phyloP scores from a whole-genome alignment of 2,888 invertebrate species.

The Lycocerus yunnanus region DNA sequence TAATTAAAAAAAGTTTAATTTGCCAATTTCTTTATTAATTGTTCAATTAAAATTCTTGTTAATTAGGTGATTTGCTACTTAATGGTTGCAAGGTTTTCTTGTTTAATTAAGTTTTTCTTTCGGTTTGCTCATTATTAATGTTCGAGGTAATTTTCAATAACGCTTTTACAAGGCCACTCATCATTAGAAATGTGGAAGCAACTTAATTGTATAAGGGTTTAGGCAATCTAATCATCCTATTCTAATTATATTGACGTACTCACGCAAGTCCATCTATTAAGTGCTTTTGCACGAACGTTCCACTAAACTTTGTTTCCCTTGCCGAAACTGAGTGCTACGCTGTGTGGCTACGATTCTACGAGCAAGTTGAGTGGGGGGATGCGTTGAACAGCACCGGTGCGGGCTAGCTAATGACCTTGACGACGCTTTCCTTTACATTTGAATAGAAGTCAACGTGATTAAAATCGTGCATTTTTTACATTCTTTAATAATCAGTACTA shows the following conservation, averaged over 20 bases:
- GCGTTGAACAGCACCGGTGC: constrained; percentile 13
- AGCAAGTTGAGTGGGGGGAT: constrained; percentile 34
- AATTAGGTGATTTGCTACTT: background rate
- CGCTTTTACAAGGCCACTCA: background rate
- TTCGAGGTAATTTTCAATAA: background rate
- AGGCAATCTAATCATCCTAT: constrained; percentile 7
- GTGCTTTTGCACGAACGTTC: constrained; percentile 30
- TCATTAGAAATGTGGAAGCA: background rate
- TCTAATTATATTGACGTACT: constrained; percentile 36
- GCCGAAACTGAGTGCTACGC: constrained; percentile 38
- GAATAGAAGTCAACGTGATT: constrained; percentile 34
- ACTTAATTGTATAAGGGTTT: constrained; percentile 4
- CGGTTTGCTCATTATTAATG: background rate
- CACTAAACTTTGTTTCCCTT: constrained; percentile 34
- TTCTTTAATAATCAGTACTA: too few relatives aligned
- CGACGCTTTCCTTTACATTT: constrained; percentile 35
- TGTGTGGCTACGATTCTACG: constrained; percentile 37
- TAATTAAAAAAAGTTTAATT: background rate
- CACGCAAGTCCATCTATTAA: constrained; percentile 39
- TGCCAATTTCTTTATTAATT: background rate
- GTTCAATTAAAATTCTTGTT: background rate
- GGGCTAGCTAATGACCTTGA: constrained; percentile 34
- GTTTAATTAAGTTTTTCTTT: background rate
- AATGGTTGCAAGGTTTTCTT: background rate
- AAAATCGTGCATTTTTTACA: background rate